phyloP scores from a whole-genome alignment of 2,888 invertebrate genomes.

The Dione vanillae region DNA sequence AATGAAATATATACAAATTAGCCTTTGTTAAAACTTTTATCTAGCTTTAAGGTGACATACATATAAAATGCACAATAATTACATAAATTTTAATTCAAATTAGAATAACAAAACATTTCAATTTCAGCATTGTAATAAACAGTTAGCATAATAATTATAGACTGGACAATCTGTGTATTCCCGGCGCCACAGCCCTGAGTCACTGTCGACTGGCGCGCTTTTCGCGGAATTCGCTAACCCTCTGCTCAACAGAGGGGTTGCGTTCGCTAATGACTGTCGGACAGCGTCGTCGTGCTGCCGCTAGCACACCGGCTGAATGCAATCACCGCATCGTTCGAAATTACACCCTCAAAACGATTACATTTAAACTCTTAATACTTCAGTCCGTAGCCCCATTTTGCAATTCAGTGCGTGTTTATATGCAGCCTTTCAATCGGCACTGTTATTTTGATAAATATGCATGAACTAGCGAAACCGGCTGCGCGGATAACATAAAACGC shows the following conservation, averaged over 20 bases:
- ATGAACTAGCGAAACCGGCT: constrained; percentile 79
- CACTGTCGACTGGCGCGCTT: constrained; percentile 60
- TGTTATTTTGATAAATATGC: constrained; percentile 84
- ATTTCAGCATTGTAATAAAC: not conserved
- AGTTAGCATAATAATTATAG: constrained; percentile 26
- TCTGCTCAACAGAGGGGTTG: constrained; percentile 62
- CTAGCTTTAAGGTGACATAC: no score
- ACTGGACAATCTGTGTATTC: constrained; percentile 69
- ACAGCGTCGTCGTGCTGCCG: constrained; percentile 62
- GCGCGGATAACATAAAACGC: constrained; percentile 79
- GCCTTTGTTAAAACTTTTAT: no score
- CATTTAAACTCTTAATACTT: constrained; percentile 71
- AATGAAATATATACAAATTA: no score
- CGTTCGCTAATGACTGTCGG: constrained; percentile 78
- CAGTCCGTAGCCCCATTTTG: constrained; percentile 61
- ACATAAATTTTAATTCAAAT: no score
- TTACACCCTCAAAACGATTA: constrained; percentile 74
- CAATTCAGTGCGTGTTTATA: constrained; percentile 80
- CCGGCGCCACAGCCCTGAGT: constrained; percentile 69
- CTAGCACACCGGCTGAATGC: constrained; percentile 64
- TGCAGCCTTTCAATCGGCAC: constrained; percentile 83
- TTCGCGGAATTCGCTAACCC: constrained; percentile 78
- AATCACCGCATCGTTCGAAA: constrained; percentile 65
- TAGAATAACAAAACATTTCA: no score
- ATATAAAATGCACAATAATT: no score